Evolutionary conservation across 2,888 invertebrate genomes (phyloP).

Genomic region (Pinctada fucata): DNA sequence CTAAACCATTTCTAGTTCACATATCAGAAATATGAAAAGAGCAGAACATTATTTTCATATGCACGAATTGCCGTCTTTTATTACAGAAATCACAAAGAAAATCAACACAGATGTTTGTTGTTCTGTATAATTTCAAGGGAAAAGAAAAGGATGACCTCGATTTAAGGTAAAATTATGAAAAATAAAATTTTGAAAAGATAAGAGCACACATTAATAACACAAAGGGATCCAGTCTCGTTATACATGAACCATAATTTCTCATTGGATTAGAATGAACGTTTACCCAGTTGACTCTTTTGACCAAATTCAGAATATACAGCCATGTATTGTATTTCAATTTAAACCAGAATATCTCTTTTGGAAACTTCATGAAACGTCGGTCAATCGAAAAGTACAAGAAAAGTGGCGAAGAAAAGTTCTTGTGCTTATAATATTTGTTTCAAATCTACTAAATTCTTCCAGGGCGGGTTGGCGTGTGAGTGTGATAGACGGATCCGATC

Average conservation of each 20-base stretch:
- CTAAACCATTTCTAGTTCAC: too few species aligned
- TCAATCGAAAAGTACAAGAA: too few species aligned
- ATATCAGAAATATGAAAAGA: not conserved
- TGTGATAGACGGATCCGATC: conserved; percentile 94
- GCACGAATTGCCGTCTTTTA: conserved; percentile 9
- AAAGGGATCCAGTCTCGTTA: not conserved
- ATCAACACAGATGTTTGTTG: conserved; percentile 89
- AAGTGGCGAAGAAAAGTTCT: too few species aligned
- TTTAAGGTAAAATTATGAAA: conserved; percentile 82
- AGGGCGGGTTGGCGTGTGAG: conserved; percentile 92
- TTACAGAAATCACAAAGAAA: conserved; percentile 65
- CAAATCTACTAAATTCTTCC: conserved; percentile 56
- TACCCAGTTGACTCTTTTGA: not conserved
- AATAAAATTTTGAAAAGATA: not conserved
- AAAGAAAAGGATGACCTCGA: conserved; percentile 96
- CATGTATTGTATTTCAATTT: too few species aligned
- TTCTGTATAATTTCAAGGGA: conserved; percentile 95
- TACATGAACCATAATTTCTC: not conserved
- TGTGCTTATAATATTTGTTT: too few species aligned
- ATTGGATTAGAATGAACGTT: not conserved
- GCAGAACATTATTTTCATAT: not conserved
- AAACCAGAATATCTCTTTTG: too few species aligned
- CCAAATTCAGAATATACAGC: not conserved
- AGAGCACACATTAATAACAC: not conserved
- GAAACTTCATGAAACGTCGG: too few species aligned